phyloP scores from a whole-genome alignment of 2,113 vertebrate genomes.

The Oxygymnocypris stewartii region DNA sequence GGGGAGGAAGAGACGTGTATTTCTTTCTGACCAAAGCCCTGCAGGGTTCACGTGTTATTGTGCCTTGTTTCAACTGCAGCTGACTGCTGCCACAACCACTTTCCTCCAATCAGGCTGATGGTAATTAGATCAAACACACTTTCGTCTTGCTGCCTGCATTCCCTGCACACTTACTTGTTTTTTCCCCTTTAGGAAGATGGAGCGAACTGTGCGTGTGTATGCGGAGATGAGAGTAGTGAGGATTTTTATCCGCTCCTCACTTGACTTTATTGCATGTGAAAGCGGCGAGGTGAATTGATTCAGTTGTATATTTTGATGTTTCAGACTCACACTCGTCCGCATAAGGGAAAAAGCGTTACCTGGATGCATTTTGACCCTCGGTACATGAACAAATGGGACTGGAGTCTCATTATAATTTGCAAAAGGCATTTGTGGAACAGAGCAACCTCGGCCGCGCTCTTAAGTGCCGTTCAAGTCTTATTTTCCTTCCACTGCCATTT shows the following conservation, averaged over 20 bases:
- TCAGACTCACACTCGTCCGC: conserved; percentile 50
- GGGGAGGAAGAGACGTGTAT: not conserved
- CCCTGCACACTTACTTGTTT: conserved; percentile 32
- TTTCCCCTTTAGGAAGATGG: conserved; percentile 4
- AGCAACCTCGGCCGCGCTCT: conserved; percentile 29
- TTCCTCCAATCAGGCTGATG: conserved; percentile 52
- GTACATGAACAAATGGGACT: conserved; percentile 43
- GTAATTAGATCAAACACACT: conserved; percentile 57
- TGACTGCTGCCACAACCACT: conserved; percentile 58
- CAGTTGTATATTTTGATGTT: conserved; percentile 60
- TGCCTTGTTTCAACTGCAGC: conserved; percentile 50
- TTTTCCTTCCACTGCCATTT: conserved; percentile 51
- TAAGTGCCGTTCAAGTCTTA: conserved; percentile 39
- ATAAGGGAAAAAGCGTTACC: conserved; percentile 52
- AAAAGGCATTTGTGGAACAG: conserved; percentile 55
- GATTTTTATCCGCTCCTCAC: conserved; percentile 28
- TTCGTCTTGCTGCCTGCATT: conserved; percentile 33
- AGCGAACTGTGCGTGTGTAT: not conserved
- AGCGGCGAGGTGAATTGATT: conserved; percentile 64
- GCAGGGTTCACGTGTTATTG: conserved; percentile 48
- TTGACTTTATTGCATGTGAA: conserved; percentile 37
- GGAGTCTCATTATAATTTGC: conserved; percentile 60
- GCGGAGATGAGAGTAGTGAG: not conserved
- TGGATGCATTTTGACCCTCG: conserved; percentile 51
- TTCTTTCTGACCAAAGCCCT: not conserved